Evolutionary conservation across 1,140 invertebrate species (phyloP).

Genomic region (Doryteuthis pealeii): DNA sequence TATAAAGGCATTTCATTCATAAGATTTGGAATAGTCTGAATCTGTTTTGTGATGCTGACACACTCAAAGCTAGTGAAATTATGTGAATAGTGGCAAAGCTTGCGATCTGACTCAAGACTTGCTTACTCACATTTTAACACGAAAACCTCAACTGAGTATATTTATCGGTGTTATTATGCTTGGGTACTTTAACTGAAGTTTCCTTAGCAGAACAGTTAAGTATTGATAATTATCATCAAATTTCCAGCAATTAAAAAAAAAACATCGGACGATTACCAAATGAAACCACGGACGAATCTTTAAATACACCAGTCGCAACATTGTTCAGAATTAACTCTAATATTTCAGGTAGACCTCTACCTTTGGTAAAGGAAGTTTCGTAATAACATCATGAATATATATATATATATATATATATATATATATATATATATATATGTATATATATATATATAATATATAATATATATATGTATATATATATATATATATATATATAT

Average conservation of each 20-base stretch:
- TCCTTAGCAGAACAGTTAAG: constrained; percentile 68
- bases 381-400: too few species aligned
- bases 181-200: constrained; percentile 76
- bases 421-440: too few species aligned
- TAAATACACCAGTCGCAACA: constrained; percentile 59
- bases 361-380: too few species aligned
- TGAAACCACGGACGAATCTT: constrained; percentile 52
- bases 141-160: constrained; percentile 27
- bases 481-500: too few species aligned
- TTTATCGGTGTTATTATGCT: constrained; percentile 77
- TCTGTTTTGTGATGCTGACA: constrained; percentile 47
- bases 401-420: too few species aligned
- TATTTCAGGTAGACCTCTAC: too few species aligned
- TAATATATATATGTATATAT: too few species aligned
- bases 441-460: too few species aligned
- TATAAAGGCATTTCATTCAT: constrained; percentile 47
- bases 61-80: constrained; percentile 27
- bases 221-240: constrained; percentile 69
- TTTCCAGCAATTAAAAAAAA: constrained; percentile 40
- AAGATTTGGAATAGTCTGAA: constrained; percentile 33
- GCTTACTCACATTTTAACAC: constrained; percentile 24
- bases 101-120: constrained; percentile 27
- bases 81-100: constrained; percentile 20
- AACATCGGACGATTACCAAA: constrained; percentile 40
- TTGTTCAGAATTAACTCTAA: too few species aligned